Percentiles rank a stretch among this genome's conserved stretches.
Conservation (phyloP, 2,797 vertebrate genomes). For the Tinamus major region DNA sequence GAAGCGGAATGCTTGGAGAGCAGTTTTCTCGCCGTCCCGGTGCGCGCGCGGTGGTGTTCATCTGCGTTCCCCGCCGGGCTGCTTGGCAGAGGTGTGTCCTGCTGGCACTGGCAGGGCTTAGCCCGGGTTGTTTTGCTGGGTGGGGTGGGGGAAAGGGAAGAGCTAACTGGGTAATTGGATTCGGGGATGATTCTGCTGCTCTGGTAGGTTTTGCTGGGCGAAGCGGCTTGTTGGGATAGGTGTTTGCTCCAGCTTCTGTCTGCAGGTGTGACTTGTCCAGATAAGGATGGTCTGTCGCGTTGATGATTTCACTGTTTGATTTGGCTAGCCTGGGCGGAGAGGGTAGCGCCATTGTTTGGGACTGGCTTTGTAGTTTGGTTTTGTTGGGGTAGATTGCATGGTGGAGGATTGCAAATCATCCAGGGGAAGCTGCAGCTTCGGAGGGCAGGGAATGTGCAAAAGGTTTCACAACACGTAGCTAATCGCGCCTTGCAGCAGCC, state of each 20-base stretch:
- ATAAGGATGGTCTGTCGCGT: slow-evolving; percentile 62
- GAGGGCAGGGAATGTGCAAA: background rate
- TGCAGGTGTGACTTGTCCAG: slow-evolving; percentile 64
- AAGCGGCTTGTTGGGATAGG: slow-evolving; percentile 49
- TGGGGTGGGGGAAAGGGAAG: slow-evolving; percentile 54
- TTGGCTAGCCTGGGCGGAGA: slow-evolving; percentile 67
- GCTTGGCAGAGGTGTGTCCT: slow-evolving; percentile 27
- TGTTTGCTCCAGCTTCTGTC: slow-evolving; percentile 60
- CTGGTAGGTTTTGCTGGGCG: slow-evolving; percentile 53
- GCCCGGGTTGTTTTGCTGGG: slow-evolving; percentile 7
- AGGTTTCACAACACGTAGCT: slow-evolving; percentile 22
- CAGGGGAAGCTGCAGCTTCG: slow-evolving; percentile 49
- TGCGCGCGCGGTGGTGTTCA: background rate
- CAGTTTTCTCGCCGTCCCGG: background rate
- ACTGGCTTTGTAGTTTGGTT: slow-evolving; percentile 58
- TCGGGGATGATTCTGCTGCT: slow-evolving; percentile 42
- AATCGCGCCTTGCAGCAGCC: background rate
- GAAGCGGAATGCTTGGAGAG: background rate
- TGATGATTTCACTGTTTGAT: slow-evolving; percentile 71
- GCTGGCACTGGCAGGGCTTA: slow-evolving; percentile 19
- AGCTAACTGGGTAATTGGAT: background rate
- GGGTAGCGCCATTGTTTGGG: slow-evolving; percentile 56
- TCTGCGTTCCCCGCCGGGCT: background rate
- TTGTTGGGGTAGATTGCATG: slow-evolving; percentile 41
- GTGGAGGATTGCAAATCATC: slow-evolving; percentile 1